Evolutionary conservation across 2,797 vertebrate species (phyloP).

Genomic region (Cynopterus sphinx): DNA sequence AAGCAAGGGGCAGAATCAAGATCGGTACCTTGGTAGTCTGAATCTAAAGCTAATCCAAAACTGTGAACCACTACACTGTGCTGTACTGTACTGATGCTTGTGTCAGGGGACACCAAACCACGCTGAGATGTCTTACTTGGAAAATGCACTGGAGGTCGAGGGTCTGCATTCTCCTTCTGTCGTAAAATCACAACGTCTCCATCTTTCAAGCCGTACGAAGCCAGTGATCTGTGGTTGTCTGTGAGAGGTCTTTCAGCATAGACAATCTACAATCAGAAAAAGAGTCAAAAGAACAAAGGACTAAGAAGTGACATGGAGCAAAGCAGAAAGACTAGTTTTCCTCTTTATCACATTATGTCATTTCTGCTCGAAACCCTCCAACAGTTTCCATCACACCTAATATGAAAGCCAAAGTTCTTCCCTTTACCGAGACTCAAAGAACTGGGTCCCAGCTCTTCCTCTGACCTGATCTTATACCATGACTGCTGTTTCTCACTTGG

Average conservation of each 20-base stretch:
- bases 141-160: conserved; percentile 86
- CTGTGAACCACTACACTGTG: not conserved
- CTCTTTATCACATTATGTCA: not conserved
- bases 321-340: not conserved
- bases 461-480: not conserved
- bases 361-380: not conserved
- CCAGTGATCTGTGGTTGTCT: conserved; percentile 94
- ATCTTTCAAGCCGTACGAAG: conserved; percentile 96
- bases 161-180: conserved; percentile 89
- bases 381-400: not conserved
- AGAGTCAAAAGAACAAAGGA: not conserved
- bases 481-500: not conserved
- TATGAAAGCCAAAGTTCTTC: not conserved
- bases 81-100: not conserved
- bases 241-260: conserved; percentile 94
- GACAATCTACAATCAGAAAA: conserved; percentile 87
- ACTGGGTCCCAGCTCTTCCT: not conserved
- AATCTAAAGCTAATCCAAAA: not conserved
- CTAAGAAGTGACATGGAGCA: not conserved
- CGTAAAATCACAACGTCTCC: conserved; percentile 97
- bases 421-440: not conserved
- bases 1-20: not conserved
- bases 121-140: conserved; percentile 79
- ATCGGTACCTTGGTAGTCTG: not conserved
- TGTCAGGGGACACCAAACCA: too few relatives aligned